Conservation (phyloP, 1,140 invertebrate genomes). For the Drosophila nannoptera region DNA sequence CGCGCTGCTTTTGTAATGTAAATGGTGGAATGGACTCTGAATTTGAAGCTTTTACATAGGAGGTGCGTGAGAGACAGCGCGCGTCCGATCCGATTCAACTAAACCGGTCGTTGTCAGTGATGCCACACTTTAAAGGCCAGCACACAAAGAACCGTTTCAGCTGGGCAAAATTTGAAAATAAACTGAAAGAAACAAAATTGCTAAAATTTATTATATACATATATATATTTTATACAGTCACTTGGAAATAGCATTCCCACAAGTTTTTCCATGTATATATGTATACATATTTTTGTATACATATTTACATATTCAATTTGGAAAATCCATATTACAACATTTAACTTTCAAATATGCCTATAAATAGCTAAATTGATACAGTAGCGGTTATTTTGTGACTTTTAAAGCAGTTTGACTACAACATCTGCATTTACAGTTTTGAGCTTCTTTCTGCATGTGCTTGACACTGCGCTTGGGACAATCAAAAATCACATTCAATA, state of each 20-base stretch:
- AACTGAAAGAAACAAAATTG: background rate
- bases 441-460: conserved; percentile 10
- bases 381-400: no score
- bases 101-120: conserved; percentile 9
- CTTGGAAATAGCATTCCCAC: conserved; percentile 31
- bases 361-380: conserved; percentile 1
- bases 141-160: background rate
- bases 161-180: background rate
- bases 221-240: conserved; percentile 9
- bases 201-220: background rate
- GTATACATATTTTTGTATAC: no score
- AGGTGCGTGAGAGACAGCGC: conserved; percentile 25
- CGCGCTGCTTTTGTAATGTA: conserved; percentile 45
- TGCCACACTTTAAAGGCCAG: background rate
- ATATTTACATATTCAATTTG: no score
- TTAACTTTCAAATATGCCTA: background rate
- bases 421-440: conserved; percentile 42
- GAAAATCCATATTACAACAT: background rate
- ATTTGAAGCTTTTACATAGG: conserved; percentile 29
- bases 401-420: conserved; percentile 13
- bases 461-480: conserved; percentile 34
- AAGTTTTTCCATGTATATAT: background rate
- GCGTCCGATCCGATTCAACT: conserved; percentile 7
- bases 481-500: conserved; percentile 73
- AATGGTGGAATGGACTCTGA: conserved; percentile 30